phyloP scores from a whole-genome alignment of 1,140 invertebrate genomes.

The Achroia grisella region DNA sequence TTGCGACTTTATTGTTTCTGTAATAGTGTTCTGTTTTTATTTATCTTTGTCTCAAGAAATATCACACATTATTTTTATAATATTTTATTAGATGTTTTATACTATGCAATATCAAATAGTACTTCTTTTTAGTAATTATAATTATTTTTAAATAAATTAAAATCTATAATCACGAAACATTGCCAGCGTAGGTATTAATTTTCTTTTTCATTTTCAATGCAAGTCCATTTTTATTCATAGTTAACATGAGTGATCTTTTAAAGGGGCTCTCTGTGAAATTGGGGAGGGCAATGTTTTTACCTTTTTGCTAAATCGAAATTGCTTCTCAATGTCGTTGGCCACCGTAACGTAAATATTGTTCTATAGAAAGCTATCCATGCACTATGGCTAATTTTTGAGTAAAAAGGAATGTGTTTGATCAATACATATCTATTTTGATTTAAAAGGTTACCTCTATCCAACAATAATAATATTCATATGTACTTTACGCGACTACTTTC shows the following conservation, averaged over 20 bases:
- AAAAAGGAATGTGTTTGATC: constrained; percentile 4
- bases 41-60: too few species aligned
- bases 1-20: too few species aligned
- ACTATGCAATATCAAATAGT: too few species aligned
- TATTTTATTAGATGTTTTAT: too few species aligned
- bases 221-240: constrained; percentile 67
- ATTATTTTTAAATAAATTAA: constrained; percentile 27
- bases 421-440: too few species aligned
- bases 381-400: background rate
- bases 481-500: too few species aligned
- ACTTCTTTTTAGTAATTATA: too few species aligned
- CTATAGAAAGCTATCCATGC: constrained; percentile 1
- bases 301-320: constrained; percentile 67
- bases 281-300: constrained; percentile 57
- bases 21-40: too few species aligned
- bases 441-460: too few species aligned
- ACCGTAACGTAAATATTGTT: constrained; percentile 25
- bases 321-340: constrained; percentile 32
- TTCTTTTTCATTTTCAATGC: constrained; percentile 67
- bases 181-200: constrained; percentile 17
- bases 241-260: constrained; percentile 71
- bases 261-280: constrained; percentile 68
- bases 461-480: too few species aligned
- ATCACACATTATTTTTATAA: too few species aligned
- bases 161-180: too few species aligned